These are phyloP conservation scores for Tachina lurida DNA, from an alignment of 2,888 invertebrate species.

Conservation along the genomic window DNA sequence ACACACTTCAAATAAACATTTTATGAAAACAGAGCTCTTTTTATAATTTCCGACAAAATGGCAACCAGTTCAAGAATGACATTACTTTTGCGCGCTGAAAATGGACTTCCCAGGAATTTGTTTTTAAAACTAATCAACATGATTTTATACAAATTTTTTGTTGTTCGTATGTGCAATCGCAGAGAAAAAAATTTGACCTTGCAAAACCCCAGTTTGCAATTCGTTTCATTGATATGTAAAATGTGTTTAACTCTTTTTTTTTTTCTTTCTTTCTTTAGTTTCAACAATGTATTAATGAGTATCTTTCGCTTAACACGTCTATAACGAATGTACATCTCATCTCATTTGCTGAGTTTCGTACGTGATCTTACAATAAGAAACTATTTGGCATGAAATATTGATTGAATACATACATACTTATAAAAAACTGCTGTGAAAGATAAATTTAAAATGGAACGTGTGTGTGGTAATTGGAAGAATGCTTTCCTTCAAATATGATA, in stretches of 20 bases:
- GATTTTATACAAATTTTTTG: background rate
- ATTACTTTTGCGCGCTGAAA: too few relatives aligned
- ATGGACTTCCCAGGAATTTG: too few relatives aligned
- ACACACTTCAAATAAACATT: too few relatives aligned
- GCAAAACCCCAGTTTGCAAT: conserved; percentile 23
- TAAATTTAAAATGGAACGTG: background rate
- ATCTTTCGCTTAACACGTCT: conserved; percentile 52
- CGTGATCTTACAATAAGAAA: conserved; percentile 58
- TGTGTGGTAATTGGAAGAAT: background rate
- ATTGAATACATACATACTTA: too few relatives aligned
- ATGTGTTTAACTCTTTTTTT: background rate
- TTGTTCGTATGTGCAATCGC: background rate
- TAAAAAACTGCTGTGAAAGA: background rate
- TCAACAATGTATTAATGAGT: conserved; percentile 33
- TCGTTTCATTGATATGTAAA: conserved; percentile 4
- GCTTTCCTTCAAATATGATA: too few relatives aligned
- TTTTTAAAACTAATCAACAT: too few relatives aligned
- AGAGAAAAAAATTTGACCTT: conserved; percentile 8
- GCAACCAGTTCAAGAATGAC: too few relatives aligned
- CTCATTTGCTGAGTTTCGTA: conserved; percentile 25
- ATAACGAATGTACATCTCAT: conserved; percentile 39
- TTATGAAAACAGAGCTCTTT: too few relatives aligned
- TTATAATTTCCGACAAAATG: too few relatives aligned
- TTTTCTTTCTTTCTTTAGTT: background rate
- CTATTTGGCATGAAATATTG: too few relatives aligned